Conservation (phyloP, 1,140 invertebrate species). For the Drosophila nannoptera region DNA sequence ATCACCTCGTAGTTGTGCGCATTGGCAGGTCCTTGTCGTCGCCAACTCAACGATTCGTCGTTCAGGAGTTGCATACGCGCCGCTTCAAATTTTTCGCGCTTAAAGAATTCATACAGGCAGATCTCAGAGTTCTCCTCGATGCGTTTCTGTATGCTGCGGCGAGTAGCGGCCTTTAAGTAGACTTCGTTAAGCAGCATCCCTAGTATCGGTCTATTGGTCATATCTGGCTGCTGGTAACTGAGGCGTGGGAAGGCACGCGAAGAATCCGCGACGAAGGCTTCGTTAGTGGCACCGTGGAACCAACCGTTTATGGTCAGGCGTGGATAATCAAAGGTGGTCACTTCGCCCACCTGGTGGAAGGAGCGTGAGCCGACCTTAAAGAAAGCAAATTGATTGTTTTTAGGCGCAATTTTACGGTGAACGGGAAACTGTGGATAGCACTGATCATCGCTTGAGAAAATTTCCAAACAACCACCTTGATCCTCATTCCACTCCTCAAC, state of each 20-base stretch:
- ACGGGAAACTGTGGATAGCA: conserved; percentile 81
- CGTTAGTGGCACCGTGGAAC: conserved; percentile 83
- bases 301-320: conserved; percentile 87
- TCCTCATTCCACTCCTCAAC: conserved; percentile 81
- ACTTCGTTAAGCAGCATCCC: conserved; percentile 79
- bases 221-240: conserved; percentile 66
- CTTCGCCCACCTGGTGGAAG: conserved; percentile 83
- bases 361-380: conserved; percentile 83
- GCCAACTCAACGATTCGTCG: conserved; percentile 80
- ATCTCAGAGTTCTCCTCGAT: conserved; percentile 82
- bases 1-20: conserved; percentile 83
- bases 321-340: conserved; percentile 82
- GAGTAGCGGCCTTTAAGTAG: conserved; percentile 80
- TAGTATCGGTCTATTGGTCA: conserved; percentile 64
- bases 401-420: conserved; percentile 81
- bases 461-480: conserved; percentile 85
- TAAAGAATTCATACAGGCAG: conserved; percentile 81
- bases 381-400: conserved; percentile 86
- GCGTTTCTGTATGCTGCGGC: conserved; percentile 80
- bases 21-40: conserved; percentile 82
- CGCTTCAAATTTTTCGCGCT: conserved; percentile 79
- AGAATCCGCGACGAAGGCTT: conserved; percentile 63
- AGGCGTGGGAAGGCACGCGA: conserved; percentile 60
- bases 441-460: conserved; percentile 82
- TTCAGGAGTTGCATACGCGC: conserved; percentile 79